phyloP scores from a whole-genome alignment of 1,140 invertebrate species.

The Phocides pigmalion region DNA sequence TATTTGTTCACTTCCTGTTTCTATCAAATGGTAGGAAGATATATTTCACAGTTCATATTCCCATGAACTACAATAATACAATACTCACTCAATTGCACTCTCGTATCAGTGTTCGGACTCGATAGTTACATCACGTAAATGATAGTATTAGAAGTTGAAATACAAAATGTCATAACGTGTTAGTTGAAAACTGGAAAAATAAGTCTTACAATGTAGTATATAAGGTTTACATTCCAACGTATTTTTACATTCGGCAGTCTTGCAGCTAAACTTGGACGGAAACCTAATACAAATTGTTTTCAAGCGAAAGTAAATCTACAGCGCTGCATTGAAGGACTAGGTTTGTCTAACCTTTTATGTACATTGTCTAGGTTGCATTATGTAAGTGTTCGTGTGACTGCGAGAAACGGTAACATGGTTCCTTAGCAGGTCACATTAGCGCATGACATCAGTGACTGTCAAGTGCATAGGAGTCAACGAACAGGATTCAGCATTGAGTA shows the following conservation, averaged over 20 bases:
- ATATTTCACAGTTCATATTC: slow-evolving; percentile 46
- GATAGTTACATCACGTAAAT: slow-evolving; percentile 77
- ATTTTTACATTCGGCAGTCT: slow-evolving; percentile 25
- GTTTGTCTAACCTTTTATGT: slow-evolving; percentile 50
- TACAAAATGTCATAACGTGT: slow-evolving; percentile 44
- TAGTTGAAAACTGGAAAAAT: slow-evolving; percentile 30
- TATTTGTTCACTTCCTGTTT: slow-evolving; percentile 6
- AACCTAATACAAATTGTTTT: slow-evolving; percentile 44
- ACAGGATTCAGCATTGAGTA: slow-evolving; percentile 79
- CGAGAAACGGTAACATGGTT: slow-evolving; percentile 73
- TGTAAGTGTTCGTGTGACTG: slow-evolving; percentile 73
- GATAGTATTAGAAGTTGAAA: slow-evolving; percentile 50
- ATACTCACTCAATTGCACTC: slow-evolving; percentile 49
- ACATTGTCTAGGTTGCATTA: slow-evolving; percentile 71
- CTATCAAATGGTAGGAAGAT: slow-evolving; percentile 19
- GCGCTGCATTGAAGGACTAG: slow-evolving; percentile 49
- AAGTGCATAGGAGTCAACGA: slow-evolving; percentile 79
- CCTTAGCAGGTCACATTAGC: slow-evolving; percentile 76
- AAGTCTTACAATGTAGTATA: slow-evolving; percentile 23
- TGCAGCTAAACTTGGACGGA: slow-evolving; percentile 48
- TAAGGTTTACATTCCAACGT: slow-evolving; percentile 43
- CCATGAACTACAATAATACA: slow-evolving; percentile 48
- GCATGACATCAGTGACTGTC: slow-evolving; percentile 78
- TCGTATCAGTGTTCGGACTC: slow-evolving; percentile 61
- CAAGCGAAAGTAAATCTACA: slow-evolving; percentile 73